Evolutionary conservation across 1,140 invertebrate species (phyloP), one percentile per base, ranked within the genome.

Genomic region (Diuraphis noxia): DNA sequence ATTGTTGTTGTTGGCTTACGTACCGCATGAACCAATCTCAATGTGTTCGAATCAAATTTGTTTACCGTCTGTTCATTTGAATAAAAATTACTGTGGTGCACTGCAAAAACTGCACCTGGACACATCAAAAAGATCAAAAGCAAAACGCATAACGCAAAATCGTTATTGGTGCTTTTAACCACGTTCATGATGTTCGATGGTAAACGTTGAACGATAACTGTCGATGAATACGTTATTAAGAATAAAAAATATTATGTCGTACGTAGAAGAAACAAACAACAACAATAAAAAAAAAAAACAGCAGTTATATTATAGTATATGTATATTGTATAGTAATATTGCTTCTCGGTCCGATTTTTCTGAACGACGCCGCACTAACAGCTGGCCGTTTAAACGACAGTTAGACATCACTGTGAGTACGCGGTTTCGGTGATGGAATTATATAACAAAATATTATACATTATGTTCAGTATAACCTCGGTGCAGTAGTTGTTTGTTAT

Each of bases 21-120:
- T 56, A 87, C 85, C 85, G 49, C 85, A 36, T 87, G 85, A 1
- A 87, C 46, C 36, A 87, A 13, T 56, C 85, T 23, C 34, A 87
- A 56, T 17, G 85, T 87, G 23, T 43, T 41, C 49, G 34, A 30
- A 8, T 87, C 23, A 23, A n/a, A 30, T 43, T 43, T 5, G 23
- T 81, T 25, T 81, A 4, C 10, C 38, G 13, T 17, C 1, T n/a
- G 36, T 40, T 13, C 81, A 13, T 25, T 23, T 40, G 77, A 7
- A 81, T 49, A 23, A 49, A 21, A 6, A 23, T 49, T 23, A 6
- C 4, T 23, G 8, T 63, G 3, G 56, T n/a, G 34, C 30, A 72
- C n/a, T 72, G 30, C 56, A 5, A 72, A n/a, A n/a, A 63, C 56
- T 63, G n/a, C 56, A 63, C 13, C n/a, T 8, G 56, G 56, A n/a